phyloP scores from a whole-genome alignment of 2,113 vertebrate genomes.

The Turdus rufiventris region DNA sequence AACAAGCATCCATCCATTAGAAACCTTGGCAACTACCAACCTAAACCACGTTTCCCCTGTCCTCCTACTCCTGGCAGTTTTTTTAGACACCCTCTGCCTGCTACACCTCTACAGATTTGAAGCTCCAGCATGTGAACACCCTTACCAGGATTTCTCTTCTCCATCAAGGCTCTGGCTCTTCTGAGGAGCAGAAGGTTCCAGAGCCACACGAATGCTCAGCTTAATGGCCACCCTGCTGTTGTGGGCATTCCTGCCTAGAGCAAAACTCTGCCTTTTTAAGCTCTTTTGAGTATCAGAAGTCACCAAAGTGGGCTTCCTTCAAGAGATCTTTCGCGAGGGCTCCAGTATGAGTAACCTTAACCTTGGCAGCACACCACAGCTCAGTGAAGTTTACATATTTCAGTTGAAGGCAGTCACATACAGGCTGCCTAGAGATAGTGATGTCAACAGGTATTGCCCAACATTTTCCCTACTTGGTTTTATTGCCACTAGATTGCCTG shows the following conservation, averaged over 20 bases:
- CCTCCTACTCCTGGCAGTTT: not conserved
- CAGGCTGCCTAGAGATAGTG: not conserved
- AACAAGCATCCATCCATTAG: not conserved
- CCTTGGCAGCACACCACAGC: not conserved
- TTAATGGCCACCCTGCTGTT: not conserved
- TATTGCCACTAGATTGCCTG: not conserved
- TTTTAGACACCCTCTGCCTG: not conserved
- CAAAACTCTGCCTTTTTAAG: not conserved
- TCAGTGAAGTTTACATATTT: constrained; percentile 35
- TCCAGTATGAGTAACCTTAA: not conserved
- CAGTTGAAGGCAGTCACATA: not conserved
- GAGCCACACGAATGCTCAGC: not conserved
- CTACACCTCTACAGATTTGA: not conserved
- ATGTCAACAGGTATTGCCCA: constrained; percentile 47
- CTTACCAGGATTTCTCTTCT: not conserved
- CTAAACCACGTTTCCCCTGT: not conserved
- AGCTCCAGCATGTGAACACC: not conserved
- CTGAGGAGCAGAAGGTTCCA: not conserved
- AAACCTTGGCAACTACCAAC: not conserved
- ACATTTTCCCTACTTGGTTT: constrained; percentile 3
- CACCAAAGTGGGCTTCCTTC: not conserved
- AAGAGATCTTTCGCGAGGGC: not conserved
- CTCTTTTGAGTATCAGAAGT: not conserved
- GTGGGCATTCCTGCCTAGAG: not conserved
- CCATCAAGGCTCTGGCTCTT: not conserved